Base-by-base conservation (phyloP, 2,888 invertebrate species). In the Uloborus plumipes region DNA sequence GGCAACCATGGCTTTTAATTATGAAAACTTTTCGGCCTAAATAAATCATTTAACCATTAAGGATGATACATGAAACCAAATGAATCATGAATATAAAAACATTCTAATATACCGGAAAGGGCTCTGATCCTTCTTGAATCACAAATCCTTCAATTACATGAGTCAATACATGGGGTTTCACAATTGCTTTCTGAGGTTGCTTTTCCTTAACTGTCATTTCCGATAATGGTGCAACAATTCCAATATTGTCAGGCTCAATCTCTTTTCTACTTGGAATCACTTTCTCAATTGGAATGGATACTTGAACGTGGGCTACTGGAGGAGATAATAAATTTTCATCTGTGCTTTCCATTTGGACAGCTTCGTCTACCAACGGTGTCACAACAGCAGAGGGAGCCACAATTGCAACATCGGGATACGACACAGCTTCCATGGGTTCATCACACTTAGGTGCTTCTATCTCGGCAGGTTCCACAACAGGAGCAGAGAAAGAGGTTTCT, bases 71-170 rank as follows among this genome's bases (percentile, higher is more conserved):
- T 31, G 7, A 31, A 31, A 31, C 31, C 31, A 31, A 31, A 31
- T 7, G 7, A 7, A 31, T 31, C 31, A 31, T 31, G 4, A 31
- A 31, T 31, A 31, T 31, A 31, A 31, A 31, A n/a, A n/a, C 7
- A 7, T 55, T 18, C 55, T 14, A 11, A 55, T n/a, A 15, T 86
- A 90, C 89, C 15, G 90, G 90, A 86, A 90, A 90, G 9, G 89
- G 89, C 86, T 90, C 90, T 15, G 88, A 88, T 88, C 92, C 96
- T 91, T 98, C 98, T 89, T 97, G 97, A 86, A 98, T 98, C 11
- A 98, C 95, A 89, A 96, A 98, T 71, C 97, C 98, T 89, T 97
- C 98, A 85, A 98, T 98, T 31, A 98, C 96, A 89, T 98, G 98
- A 0, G 98, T 98, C 71, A 98, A 90, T 11, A 98, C 95, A 88